Evolutionary conservation across 2,888 invertebrate genomes (phyloP).

Genomic region (Hybos culiciformis): DNA sequence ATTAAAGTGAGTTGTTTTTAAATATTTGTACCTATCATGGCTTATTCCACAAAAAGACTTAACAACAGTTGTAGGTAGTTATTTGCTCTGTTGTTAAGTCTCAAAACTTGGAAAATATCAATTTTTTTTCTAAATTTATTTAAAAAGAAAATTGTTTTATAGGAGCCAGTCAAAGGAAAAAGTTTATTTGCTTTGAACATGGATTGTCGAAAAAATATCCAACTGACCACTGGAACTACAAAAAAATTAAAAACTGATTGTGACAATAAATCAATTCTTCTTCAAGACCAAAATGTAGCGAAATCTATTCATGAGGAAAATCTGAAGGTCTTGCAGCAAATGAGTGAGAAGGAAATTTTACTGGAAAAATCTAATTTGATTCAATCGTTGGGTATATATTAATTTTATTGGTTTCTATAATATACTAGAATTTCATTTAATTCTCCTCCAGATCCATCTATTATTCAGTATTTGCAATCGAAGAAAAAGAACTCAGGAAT

Average conservation of each 20-base stretch:
- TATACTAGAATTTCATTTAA: neutral
- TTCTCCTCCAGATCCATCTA: conserved; percentile 22
- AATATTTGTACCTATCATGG: no score
- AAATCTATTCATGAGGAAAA: conserved; percentile 62
- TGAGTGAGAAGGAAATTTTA: conserved; percentile 62
- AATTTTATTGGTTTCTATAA: neutral
- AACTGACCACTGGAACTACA: no score
- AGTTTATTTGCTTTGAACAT: conserved; percentile 43
- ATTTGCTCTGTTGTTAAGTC: no score
- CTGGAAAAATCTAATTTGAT: conserved; percentile 57
- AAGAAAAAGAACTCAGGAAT: conserved; percentile 16
- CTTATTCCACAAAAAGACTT: no score
- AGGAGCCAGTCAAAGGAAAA: conserved; percentile 24
- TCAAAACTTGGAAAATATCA: neutral
- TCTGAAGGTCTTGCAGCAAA: conserved; percentile 45
- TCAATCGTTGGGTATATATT: conserved; percentile 26
- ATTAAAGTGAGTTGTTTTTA: neutral
- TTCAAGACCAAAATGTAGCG: conserved; percentile 38
- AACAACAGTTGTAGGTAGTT: no score
- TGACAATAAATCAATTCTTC: conserved; percentile 21
- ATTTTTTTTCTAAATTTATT: neutral
- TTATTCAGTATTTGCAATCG: conserved; percentile 23
- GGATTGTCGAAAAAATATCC: no score
- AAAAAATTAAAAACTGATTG: conserved; percentile 12
- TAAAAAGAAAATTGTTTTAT: neutral